A percentile compares a stretch with the other conserved stretches of the same genome.
Evolutionary conservation across 2,797 vertebrate genomes (phyloP).

Genomic region (Streptopelia turtur): DNA sequence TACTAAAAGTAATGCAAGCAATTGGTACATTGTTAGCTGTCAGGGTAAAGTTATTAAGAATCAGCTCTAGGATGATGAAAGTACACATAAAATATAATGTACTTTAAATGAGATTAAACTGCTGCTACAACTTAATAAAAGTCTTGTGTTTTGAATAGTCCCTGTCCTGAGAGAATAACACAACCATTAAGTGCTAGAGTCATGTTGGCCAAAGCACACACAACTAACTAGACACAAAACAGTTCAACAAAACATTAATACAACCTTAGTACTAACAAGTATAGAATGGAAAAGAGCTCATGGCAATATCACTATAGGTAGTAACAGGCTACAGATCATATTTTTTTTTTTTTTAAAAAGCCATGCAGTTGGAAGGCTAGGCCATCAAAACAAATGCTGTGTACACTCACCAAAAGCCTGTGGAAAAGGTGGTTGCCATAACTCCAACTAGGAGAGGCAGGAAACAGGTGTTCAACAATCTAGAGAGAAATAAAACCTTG

Average conservation of each 20-base stretch:
- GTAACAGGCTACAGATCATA: background rate
- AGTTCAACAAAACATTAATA: background rate
- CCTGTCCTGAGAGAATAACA: background rate
- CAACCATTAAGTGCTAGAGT: background rate
- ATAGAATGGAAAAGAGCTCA: background rate
- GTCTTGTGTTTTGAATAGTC: constrained; percentile 14
- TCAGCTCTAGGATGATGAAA: constrained; percentile 16
- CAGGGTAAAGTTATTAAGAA: constrained; percentile 29
- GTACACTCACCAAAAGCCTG: background rate
- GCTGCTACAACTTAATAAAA: constrained; percentile 15
- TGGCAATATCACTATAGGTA: background rate
- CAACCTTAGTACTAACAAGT: background rate
- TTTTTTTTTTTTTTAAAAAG: background rate
- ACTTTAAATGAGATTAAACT: constrained; percentile 30
- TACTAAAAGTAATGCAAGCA: background rate
- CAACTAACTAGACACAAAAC: background rate
- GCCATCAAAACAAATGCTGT: background rate
- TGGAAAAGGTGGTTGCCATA: background rate
- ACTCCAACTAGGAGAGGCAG: background rate
- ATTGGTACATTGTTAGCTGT: background rate
- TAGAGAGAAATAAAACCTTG: background rate
- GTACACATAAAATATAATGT: background rate
- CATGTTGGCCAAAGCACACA: rapidly evolving
- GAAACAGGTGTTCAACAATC: rapidly evolving
- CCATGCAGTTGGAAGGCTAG: background rate